Evolutionary conservation across 2,797 vertebrate species (phyloP).

Genomic region (Hyperoplus immaculatus): DNA sequence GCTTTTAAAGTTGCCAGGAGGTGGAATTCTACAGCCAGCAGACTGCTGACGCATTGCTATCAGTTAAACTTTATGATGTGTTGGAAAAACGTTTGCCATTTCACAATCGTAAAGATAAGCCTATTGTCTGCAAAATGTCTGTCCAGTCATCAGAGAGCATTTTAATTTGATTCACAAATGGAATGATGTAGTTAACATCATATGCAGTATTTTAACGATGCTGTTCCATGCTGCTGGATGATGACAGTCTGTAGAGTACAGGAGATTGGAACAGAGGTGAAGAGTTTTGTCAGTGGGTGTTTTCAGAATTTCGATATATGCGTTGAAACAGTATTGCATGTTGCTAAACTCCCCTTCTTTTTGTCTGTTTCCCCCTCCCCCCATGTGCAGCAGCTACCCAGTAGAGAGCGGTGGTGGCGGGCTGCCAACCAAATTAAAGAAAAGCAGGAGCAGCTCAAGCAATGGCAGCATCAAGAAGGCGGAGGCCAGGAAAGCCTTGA

Average conservation of each 20-base stretch:
- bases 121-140: neutral
- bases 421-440: conserved; percentile 79
- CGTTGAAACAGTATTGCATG: neutral
- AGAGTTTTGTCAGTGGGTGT: neutral
- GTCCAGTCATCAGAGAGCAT: neutral
- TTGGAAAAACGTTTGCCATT: neutral
- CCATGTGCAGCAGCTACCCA: conserved; percentile 66
- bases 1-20: conserved; percentile 33
- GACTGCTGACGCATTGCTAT: neutral
- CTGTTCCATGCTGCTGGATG: neutral
- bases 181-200: neutral
- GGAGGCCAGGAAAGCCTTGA: conserved; percentile 82
- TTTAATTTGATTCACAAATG: neutral
- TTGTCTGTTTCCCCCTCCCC: neutral
- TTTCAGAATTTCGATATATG: neutral
- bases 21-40: neutral
- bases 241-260: neutral
- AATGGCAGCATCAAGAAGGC: conserved; percentile 72
- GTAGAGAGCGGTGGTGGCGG: conserved; percentile 71
- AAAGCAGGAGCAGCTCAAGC: conserved; percentile 72
- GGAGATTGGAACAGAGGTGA: neutral
- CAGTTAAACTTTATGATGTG: conserved; percentile 34
- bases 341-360: conserved; percentile 7
- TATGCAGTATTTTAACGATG: neutral
- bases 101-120: conserved; percentile 51